Percentiles rank a stretch among this genome's conserved stretches.
phyloP scores from a whole-genome alignment of 2,888 invertebrate species.

The Andricus curvator region DNA sequence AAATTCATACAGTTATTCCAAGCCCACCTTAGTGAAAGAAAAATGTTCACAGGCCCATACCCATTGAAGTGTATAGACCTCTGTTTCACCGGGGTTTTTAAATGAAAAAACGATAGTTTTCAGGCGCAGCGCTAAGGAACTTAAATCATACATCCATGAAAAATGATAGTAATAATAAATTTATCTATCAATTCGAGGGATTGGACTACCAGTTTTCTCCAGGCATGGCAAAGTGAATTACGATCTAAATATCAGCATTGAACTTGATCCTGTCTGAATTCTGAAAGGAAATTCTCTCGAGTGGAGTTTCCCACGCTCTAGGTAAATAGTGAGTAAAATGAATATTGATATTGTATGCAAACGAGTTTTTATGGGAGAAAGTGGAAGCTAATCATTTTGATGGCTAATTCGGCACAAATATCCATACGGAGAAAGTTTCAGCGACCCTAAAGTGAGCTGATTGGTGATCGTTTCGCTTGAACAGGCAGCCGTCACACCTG shows the following conservation, averaged over 20 bases:
- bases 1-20: too few species aligned
- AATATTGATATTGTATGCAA: conserved; percentile 24
- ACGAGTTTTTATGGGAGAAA: conserved; percentile 24
- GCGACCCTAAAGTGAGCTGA: conserved; percentile 26
- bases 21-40: too few species aligned
- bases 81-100: too few species aligned
- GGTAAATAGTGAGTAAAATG: conserved; percentile 1
- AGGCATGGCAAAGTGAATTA: neutral
- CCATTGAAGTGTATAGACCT: too few species aligned
- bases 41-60: too few species aligned
- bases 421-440: conserved; percentile 48
- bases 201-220: neutral
- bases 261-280: conserved; percentile 20
- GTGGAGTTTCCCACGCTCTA: conserved; percentile 12
- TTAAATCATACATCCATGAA: too few species aligned
- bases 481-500: conserved; percentile 56
- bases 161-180: too few species aligned
- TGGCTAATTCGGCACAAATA: conserved; percentile 20
- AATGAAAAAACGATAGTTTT: too few species aligned
- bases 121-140: too few species aligned
- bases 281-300: neutral
- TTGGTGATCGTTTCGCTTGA: conserved; percentile 48
- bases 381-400: conserved; percentile 4
- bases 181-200: too few species aligned
- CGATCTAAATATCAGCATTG: neutral